Conservation (phyloP, 2,888 invertebrate genomes). For the Andricus curvator region DNA sequence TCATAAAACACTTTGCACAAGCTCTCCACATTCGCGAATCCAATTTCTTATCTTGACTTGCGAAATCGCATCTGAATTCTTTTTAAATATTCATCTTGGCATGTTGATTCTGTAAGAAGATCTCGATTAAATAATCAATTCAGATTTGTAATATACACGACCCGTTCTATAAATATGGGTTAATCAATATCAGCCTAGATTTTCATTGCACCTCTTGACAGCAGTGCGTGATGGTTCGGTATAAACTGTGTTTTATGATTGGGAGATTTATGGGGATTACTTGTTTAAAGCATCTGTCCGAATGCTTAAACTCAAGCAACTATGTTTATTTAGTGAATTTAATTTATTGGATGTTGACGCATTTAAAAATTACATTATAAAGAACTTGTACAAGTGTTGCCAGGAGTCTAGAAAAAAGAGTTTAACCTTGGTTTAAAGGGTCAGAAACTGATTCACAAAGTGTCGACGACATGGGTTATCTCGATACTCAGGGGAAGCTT, state of each 20-base stretch:
- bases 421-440: not conserved
- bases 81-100: not conserved
- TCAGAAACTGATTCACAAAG: slow-evolving; percentile 8
- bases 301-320: not conserved
- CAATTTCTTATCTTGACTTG: not conserved
- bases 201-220: not conserved
- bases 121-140: not conserved
- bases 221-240: not conserved
- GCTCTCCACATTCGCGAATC: not conserved
- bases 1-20: not conserved
- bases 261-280: not conserved
- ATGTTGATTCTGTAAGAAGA: not conserved
- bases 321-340: not conserved
- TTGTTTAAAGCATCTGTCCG: slow-evolving; percentile 3
- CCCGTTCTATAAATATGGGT: not conserved
- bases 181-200: not conserved
- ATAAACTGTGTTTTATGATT: not conserved
- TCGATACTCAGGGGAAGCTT: slow-evolving; percentile 16
- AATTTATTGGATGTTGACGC: not conserved
- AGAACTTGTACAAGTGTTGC: too few relatives aligned
- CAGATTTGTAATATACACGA: not conserved
- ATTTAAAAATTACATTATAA: too few relatives aligned
- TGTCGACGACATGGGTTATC: slow-evolving; percentile 18
- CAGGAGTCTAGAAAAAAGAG: too few relatives aligned
- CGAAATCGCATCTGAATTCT: not conserved